phyloP scores from a whole-genome alignment of 2,888 invertebrate genomes.

The Orgyia antiqua region DNA sequence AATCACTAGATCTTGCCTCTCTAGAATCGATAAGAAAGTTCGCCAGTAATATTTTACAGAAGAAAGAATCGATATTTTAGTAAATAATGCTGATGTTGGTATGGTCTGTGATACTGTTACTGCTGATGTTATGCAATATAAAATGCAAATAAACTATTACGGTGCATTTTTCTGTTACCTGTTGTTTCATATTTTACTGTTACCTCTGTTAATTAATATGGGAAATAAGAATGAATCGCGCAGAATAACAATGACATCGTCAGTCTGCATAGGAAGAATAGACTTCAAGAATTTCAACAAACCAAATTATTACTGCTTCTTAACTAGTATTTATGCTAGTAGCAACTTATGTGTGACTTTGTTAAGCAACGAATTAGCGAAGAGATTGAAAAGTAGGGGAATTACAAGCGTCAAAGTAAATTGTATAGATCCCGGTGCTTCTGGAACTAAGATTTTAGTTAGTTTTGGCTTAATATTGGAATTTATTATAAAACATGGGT shows the following conservation, averaged over 20 bases:
- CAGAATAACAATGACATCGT: conserved; percentile 86
- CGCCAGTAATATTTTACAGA: conserved; percentile 84
- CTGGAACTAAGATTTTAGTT: conserved; percentile 84
- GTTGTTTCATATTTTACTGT: conserved; percentile 89
- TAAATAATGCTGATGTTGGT: conserved; percentile 92
- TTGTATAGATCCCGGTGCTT: conserved; percentile 87
- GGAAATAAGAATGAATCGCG: conserved; percentile 73
- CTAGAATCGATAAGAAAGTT: conserved; percentile 86
- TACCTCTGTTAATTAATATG: conserved; percentile 83
- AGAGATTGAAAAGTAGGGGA: conserved; percentile 76
- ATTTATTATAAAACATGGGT: conserved; percentile 66
- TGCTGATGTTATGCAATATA: conserved; percentile 88
- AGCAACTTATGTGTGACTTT: conserved; percentile 85
- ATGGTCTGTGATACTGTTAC: conserved; percentile 59
- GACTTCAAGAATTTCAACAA: conserved; percentile 80
- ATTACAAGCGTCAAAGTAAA: conserved; percentile 84
- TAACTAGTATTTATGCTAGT: conserved; percentile 67
- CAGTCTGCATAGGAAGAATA: conserved; percentile 79
- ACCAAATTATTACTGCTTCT: conserved; percentile 68
- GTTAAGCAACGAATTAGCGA: conserved; percentile 82
- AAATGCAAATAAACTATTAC: conserved; percentile 94
- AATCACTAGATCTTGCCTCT: conserved; percentile 84
- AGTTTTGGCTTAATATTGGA: conserved; percentile 53
- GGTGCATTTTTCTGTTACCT: too few species aligned
- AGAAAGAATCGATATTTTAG: conserved; percentile 84